phyloP scores from a whole-genome alignment of 2,888 invertebrate genomes.

The Notocelia uddmanniana region DNA sequence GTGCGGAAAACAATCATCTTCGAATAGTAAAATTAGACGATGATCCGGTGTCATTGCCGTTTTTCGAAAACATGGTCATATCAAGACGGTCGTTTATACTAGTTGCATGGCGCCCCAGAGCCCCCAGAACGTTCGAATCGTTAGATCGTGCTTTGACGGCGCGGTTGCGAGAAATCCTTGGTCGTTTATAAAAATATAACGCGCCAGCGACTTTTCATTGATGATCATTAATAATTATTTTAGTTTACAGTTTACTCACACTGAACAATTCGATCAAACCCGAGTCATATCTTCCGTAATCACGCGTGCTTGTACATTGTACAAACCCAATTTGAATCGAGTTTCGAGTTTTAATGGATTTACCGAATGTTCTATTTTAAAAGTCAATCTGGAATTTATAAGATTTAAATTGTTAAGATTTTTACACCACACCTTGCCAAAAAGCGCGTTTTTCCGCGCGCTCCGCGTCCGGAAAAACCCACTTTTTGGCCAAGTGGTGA shows the following conservation, averaged over 20 bases:
- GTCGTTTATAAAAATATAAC: conserved; percentile 15
- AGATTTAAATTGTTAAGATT: too few relatives aligned
- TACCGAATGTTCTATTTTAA: too few relatives aligned
- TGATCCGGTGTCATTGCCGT: neutral
- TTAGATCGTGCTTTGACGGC: conserved; percentile 54
- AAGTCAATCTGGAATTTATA: too few relatives aligned
- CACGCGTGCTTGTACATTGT: too few relatives aligned
- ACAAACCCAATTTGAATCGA: too few relatives aligned
- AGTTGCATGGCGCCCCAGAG: conserved; percentile 44
- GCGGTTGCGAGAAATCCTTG: conserved; percentile 24
- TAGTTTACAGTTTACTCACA: neutral
- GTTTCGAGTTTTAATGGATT: too few relatives aligned
- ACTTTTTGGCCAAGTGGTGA: too few relatives aligned
- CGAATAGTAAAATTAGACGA: neutral
- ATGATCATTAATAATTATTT: conserved; percentile 4
- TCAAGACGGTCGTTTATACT: neutral
- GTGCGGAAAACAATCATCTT: too few relatives aligned
- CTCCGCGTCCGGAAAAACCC: too few relatives aligned
- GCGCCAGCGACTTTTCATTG: neutral
- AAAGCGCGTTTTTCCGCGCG: too few relatives aligned
- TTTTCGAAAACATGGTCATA: neutral
- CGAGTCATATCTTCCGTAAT: too few relatives aligned
- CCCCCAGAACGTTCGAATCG: conserved; percentile 57
- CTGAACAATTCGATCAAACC: neutral
- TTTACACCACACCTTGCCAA: too few relatives aligned